Conservation (phyloP, 1,140 invertebrate species). For the Drosophila nannoptera region DNA sequence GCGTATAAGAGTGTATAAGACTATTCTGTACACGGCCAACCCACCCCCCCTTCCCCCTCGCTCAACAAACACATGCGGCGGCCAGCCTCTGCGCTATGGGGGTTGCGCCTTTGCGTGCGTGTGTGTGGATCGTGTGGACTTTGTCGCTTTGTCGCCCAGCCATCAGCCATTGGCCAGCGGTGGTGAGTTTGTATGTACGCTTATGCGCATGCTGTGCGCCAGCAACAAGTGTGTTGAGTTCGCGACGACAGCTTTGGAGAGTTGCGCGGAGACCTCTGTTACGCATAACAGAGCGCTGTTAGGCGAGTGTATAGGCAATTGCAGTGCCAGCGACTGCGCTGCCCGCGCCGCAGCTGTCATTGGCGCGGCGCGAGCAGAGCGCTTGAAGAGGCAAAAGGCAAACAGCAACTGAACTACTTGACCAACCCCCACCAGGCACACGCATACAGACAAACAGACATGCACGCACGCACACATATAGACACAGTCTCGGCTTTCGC, state of each 20-base stretch:
- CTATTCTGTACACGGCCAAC: not conserved
- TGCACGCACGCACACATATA: not conserved
- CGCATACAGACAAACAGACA: not conserved
- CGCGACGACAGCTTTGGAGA: conserved; percentile 9
- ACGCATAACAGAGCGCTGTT: conserved; percentile 4
- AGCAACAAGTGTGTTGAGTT: conserved; percentile 67
- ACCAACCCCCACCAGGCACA: conserved; percentile 1
- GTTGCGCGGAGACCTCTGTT: conserved; percentile 20
- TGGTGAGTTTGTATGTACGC: conserved; percentile 44
- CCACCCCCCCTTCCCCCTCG: not conserved
- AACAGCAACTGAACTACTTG: conserved; percentile 26
- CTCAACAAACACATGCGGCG: not conserved
- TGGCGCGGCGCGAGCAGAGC: conserved; percentile 41
- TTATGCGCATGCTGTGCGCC: conserved; percentile 50
- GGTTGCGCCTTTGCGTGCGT: conserved; percentile 20
- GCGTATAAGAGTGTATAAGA: conserved; percentile 53
- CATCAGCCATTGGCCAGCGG: conserved; percentile 64
- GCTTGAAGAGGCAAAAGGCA: conserved; percentile 66
- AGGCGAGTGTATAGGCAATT: conserved; percentile 20
- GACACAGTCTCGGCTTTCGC: conserved; percentile 1
- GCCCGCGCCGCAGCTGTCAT: conserved; percentile 39
- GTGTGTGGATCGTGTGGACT: conserved; percentile 58
- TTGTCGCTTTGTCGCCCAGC: conserved; percentile 61
- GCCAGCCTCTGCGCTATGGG: conserved; percentile 7
- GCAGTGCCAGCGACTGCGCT: conserved; percentile 48